Evolutionary conservation across 2,113 vertebrate genomes (phyloP).

Genomic region (Chamaea fasciata): DNA sequence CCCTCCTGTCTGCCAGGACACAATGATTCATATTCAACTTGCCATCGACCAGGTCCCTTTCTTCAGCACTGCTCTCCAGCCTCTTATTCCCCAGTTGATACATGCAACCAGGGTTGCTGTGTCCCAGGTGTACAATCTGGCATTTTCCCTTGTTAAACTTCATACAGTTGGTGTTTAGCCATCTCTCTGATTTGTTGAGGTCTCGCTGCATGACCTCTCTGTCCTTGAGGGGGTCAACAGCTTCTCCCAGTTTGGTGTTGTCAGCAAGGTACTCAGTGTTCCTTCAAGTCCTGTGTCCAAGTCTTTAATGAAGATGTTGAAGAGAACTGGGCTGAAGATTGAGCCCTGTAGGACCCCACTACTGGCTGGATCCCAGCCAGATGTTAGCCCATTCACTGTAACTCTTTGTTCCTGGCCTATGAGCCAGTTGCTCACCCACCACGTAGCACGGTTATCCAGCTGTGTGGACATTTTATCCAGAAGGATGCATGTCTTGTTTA

Average conservation of each 20-base stretch:
- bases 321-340: not conserved
- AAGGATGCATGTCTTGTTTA: not conserved
- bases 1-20: not conserved
- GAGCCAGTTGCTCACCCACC: not conserved
- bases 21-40: not conserved
- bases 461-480: not conserved
- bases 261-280: not conserved
- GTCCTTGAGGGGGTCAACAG: not conserved
- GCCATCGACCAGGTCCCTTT: fast-evolving
- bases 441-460: fast-evolving
- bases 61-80: fast-evolving
- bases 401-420: not conserved
- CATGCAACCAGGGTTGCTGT: fast-evolving
- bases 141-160: not conserved
- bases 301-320: not conserved
- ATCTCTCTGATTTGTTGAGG: not conserved
- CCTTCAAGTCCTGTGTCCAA: not conserved
- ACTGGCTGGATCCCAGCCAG: not conserved
- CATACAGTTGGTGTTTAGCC: not conserved
- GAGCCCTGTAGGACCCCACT: not conserved
- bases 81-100: not conserved
- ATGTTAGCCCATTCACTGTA: not conserved
- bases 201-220: not conserved
- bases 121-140: not conserved
- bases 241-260: not conserved